Conservation (phyloP, 64 coral and sea anemone genomes). For the Montipora capricornis region DNA sequence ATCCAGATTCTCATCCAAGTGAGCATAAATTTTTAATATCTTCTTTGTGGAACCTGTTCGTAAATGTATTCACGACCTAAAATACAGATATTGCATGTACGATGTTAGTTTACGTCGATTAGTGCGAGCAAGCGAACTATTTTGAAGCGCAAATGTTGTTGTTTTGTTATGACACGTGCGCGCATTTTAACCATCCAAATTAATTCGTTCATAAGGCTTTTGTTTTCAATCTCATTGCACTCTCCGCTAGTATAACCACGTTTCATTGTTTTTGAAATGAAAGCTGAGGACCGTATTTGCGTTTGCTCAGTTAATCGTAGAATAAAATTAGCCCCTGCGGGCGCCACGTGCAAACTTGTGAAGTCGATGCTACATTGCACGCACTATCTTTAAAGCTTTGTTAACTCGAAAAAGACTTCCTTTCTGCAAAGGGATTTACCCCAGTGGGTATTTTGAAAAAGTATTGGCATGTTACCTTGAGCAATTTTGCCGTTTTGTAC, state of each 20-base stretch:
- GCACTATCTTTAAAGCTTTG: neutral
- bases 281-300: constrained; percentile 44
- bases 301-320: constrained; percentile 10
- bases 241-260: constrained; percentile 34
- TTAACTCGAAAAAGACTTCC: constrained; percentile 22
- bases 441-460: constrained; percentile 17
- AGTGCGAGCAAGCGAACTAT: neutral
- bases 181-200: constrained; percentile 94
- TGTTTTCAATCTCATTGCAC: constrained; percentile 75
- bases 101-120: neutral
- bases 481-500: constrained; percentile 10
- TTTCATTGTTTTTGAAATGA: constrained; percentile 48
- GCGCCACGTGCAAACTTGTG: constrained; percentile 31
- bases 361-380: constrained; percentile 23
- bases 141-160: constrained; percentile 58
- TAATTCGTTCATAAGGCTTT: constrained; percentile 82
- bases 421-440: neutral
- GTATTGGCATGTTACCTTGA: constrained; percentile 5
- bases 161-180: constrained; percentile 93
- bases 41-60: constrained; percentile 76
- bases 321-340: constrained; percentile 43
- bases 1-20: constrained; percentile 84
- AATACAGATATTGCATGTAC: constrained; percentile 61
- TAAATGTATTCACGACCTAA: constrained; percentile 62
- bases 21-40: constrained; percentile 97